Conservation (phyloP, 1,140 invertebrate genomes). For the Pseudomyrmex flavicornis region DNA sequence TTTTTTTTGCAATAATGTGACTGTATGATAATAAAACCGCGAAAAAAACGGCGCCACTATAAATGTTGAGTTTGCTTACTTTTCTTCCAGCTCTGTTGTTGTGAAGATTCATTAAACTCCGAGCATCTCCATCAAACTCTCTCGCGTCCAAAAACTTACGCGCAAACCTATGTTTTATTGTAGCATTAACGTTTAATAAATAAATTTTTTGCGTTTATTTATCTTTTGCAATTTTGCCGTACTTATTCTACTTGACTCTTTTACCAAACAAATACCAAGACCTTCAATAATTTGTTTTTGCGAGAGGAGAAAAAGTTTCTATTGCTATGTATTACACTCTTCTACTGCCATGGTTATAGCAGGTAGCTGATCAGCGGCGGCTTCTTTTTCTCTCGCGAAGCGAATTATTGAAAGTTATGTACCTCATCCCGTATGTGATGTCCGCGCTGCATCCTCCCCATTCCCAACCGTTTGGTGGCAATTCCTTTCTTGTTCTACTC, state of each 20-base stretch:
- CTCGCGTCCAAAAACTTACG: conserved; percentile 93
- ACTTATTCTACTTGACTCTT: not conserved
- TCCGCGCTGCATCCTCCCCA: conserved; percentile 96
- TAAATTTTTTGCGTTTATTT: too few species aligned
- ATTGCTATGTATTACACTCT: too few species aligned
- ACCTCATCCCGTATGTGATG: conserved; percentile 90
- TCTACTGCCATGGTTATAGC: too few species aligned
- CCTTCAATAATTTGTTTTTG: too few species aligned
- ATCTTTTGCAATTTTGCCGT: not conserved
- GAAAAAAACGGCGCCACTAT: not conserved
- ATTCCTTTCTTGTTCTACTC: conserved; percentile 78
- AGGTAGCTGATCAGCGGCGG: too few species aligned
- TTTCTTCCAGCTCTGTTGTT: conserved; percentile 97
- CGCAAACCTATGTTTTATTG: conserved; percentile 86
- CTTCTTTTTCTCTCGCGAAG: not conserved
- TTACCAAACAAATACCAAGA: too few species aligned
- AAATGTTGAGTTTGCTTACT: conserved; percentile 86
- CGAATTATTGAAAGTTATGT: conserved; percentile 51
- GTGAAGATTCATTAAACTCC: conserved; percentile 98
- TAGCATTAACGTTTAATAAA: conserved; percentile 60
- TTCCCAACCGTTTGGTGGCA: conserved; percentile 87
- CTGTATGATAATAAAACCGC: not conserved
- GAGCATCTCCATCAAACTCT: conserved; percentile 92
- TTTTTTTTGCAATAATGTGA: too few species aligned
- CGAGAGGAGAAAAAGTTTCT: too few species aligned